A percentile compares a stretch with the other conserved stretches of the same genome.
phyloP scores from a whole-genome alignment of 1,140 invertebrate genomes.

The Eumeta japonica region DNA sequence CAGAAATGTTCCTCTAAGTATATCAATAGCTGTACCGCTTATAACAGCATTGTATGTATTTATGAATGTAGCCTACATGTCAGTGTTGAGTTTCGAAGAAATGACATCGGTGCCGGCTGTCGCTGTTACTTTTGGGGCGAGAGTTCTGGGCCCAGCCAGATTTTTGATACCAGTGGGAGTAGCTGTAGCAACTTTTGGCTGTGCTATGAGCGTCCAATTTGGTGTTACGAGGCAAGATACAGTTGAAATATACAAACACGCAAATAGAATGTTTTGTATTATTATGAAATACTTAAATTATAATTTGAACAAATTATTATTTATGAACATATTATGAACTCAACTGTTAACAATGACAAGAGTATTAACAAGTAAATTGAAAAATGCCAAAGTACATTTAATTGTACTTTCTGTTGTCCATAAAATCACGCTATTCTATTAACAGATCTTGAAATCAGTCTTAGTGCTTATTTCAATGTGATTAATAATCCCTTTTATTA shows the following conservation, averaged over 20 bases:
- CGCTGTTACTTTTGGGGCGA: conserved; percentile 74
- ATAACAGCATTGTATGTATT: conserved; percentile 86
- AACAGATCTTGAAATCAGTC: no score
- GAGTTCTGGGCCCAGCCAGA: conserved; percentile 60
- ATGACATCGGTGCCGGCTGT: conserved; percentile 81
- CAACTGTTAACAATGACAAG: not conserved
- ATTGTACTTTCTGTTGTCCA: no score
- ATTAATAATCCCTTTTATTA: no score
- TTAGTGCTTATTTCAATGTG: no score
- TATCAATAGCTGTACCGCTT: conserved; percentile 85
- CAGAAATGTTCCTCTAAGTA: conserved; percentile 78
- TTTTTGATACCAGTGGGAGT: conserved; percentile 73
- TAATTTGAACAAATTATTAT: not conserved
- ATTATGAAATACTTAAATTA: conserved; percentile 2
- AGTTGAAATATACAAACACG: no score
- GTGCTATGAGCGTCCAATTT: conserved; percentile 73
- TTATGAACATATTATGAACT: not conserved
- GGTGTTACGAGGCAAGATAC: conserved; percentile 65
- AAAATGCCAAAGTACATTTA: no score
- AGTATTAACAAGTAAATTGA: no score
- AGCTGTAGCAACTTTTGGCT: conserved; percentile 73
- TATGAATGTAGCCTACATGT: conserved; percentile 92
- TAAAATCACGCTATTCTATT: no score
- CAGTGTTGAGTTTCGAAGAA: conserved; percentile 77
- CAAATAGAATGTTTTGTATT: conserved; percentile 7